Conservation (phyloP, 2,113 vertebrate genomes). For the Peromyscus polionotus region DNA sequence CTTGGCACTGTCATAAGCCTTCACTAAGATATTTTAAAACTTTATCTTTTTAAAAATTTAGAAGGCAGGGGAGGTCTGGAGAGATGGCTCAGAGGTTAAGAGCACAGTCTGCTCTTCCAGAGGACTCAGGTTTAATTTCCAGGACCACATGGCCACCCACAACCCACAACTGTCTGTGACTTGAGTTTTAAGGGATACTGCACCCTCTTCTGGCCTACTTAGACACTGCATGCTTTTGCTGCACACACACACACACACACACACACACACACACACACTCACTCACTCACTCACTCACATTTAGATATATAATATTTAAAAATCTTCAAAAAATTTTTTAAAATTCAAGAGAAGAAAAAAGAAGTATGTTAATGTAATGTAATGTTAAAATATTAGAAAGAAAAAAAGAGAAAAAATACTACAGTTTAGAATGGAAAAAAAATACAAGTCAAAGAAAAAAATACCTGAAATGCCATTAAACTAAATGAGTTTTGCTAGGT, state of each 20-base stretch:
- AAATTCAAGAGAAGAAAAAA: neutral
- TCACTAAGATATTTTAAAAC: constrained; percentile 16
- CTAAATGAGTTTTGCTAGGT: constrained; percentile 11
- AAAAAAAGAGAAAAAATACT: neutral
- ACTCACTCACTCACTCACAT: neutral
- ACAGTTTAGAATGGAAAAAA: constrained; percentile 18
- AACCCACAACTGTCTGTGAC: neutral
- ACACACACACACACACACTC: too few relatives aligned
- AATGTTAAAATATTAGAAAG: neutral
- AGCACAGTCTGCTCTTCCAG: neutral
- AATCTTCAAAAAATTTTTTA: neutral
- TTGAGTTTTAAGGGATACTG: neutral
- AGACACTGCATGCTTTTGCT: neutral
- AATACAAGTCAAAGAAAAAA: neutral
- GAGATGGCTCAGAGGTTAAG: neutral
- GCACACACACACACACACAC: too few relatives aligned
- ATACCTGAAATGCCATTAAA: constrained; percentile 32
- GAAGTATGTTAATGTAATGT: neutral
- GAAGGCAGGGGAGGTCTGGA: too few relatives aligned
- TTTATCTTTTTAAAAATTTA: neutral
- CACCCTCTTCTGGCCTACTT: neutral
- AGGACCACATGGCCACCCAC: neutral
- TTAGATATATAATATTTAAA: neutral
- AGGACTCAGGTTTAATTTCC: neutral
- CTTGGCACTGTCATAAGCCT: neutral